These are phyloP conservation scores for Disparrhopalites patrizii DNA, from an alignment of 2,888 invertebrate genomes.

Conservation along the genomic window DNA sequence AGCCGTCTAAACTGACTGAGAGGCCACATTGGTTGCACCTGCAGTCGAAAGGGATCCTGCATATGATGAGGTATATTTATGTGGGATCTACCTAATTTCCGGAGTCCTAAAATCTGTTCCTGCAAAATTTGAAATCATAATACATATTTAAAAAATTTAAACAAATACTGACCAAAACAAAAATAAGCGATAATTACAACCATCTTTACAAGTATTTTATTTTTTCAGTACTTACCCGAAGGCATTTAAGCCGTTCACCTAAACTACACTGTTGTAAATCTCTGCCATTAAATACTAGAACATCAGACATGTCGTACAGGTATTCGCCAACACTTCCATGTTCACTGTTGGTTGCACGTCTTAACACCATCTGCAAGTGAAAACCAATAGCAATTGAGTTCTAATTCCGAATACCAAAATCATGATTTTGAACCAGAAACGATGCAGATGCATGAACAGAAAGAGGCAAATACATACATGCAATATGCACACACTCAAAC, in stretches of 20 bases:
- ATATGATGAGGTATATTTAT: too few species aligned
- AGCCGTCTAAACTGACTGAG: neutral
- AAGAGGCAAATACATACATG: too few species aligned
- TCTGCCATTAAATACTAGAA: neutral
- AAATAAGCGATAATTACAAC: neutral
- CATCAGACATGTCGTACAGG: slow-evolving; percentile 8
- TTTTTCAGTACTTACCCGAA: neutral
- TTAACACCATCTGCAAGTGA: slow-evolving; percentile 9
- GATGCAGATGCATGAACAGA: too few species aligned
- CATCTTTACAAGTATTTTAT: neutral
- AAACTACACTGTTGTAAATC: neutral
- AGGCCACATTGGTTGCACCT: neutral
- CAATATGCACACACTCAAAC: too few species aligned
- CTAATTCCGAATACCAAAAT: neutral
- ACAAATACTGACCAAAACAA: too few species aligned
- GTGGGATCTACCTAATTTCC: too few species aligned
- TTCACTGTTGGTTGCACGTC: neutral
- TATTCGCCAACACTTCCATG: neutral
- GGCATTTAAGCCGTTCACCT: neutral
- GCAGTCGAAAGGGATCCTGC: neutral
- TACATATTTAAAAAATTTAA: too few species aligned
- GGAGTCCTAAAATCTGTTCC: too few species aligned
- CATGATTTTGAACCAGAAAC: too few species aligned
- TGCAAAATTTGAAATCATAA: too few species aligned
- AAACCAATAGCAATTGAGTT: slow-evolving; percentile 1